Evolutionary conservation across 1,140 invertebrate genomes (phyloP).

Genomic region (Parasteatoda tepidariorum): DNA sequence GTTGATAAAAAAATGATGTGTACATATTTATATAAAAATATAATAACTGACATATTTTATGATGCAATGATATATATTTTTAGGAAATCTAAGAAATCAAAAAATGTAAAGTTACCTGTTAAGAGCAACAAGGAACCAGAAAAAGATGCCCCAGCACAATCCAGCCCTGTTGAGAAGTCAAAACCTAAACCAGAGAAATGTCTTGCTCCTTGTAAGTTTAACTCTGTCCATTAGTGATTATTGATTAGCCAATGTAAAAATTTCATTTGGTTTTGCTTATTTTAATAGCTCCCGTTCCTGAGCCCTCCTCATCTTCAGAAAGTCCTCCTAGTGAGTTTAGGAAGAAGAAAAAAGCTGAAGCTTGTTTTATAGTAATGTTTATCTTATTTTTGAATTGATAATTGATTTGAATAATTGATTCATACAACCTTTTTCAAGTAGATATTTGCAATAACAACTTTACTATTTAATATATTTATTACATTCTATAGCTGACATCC

Average conservation of each 20-base stretch:
- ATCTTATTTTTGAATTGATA: not conserved
- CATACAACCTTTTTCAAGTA: no score
- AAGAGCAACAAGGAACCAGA: slow-evolving; percentile 17
- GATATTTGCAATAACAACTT: no score
- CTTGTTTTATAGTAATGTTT: not conserved
- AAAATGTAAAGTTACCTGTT: not conserved
- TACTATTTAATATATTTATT: no score
- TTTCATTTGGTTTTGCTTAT: not conserved
- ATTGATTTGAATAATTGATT: no score
- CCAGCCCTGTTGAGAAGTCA: not conserved
- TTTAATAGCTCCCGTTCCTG: not conserved
- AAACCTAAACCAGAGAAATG: slow-evolving; percentile 20
- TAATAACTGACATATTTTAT: no score
- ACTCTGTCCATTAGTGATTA: not conserved
- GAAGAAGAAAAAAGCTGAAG: not conserved
- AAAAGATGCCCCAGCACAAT: not conserved
- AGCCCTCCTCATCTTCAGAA: not conserved
- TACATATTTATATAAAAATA: no score
- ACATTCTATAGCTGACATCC: no score
- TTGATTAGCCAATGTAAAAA: not conserved
- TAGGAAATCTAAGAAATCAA: slow-evolving; percentile 62
- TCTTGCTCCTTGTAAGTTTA: slow-evolving; percentile 5
- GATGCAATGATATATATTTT: no score
- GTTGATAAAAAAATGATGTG: no score
- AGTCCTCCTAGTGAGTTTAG: not conserved